Conservation (phyloP, 2,888 invertebrate species). For the Listrodromus nycthemerus region DNA sequence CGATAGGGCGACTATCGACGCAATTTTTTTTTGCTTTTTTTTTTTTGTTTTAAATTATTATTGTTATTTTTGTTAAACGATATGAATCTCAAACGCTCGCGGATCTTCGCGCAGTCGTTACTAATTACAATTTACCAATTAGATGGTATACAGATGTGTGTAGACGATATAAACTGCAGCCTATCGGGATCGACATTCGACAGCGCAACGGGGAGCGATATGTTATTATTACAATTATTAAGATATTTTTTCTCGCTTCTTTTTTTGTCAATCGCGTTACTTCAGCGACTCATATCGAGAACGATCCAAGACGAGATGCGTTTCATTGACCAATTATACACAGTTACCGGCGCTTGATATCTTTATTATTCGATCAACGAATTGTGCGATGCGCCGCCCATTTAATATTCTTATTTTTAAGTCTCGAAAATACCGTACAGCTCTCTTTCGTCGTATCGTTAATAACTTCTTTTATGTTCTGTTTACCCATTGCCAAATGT, state of each 20-base stretch:
- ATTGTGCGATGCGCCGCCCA: conserved; percentile 51
- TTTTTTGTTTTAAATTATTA: not conserved
- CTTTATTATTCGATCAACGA: conserved; percentile 57
- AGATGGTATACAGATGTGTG: conserved; percentile 50
- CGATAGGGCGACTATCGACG: conserved; percentile 60
- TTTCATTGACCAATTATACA: conserved; percentile 56
- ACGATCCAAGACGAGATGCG: conserved; percentile 49
- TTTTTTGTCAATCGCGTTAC: not conserved
- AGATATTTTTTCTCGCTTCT: conserved; percentile 39
- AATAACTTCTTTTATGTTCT: conserved; percentile 1
- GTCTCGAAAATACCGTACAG: conserved; percentile 51
- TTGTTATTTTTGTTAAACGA: conserved; percentile 30
- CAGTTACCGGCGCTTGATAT: conserved; percentile 43
- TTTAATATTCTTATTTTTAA: conserved; percentile 39
- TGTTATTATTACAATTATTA: conserved; percentile 61
- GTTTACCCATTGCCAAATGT: conserved; percentile 20
- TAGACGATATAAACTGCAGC: conserved; percentile 60
- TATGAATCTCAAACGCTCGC: conserved; percentile 49
- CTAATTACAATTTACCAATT: conserved; percentile 59
- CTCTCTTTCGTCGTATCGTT: conserved; percentile 31
- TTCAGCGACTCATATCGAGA: conserved; percentile 28
- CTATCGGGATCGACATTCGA: conserved; percentile 63
- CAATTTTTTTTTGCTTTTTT: conserved; percentile 25
- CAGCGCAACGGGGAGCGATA: conserved; percentile 66
- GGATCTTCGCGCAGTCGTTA: conserved; percentile 25